Percentiles rank a stretch among this genome's conserved stretches.
Conservation (phyloP, 1,140 invertebrate genomes). For the Zaprionus kolodkinae region DNA sequence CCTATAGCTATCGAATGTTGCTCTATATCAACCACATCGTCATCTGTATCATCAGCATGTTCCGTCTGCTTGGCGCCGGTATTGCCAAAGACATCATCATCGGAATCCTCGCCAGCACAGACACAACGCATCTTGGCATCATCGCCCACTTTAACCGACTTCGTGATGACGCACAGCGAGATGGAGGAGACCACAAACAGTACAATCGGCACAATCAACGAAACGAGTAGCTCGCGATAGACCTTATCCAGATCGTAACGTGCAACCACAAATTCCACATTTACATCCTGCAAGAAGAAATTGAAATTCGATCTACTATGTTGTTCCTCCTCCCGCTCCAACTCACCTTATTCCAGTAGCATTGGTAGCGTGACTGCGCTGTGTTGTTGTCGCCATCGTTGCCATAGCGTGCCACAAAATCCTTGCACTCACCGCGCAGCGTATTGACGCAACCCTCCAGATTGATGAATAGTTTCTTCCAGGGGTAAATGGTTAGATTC, state of each 20-base stretch:
- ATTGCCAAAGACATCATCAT: constrained; percentile 65
- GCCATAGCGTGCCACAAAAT: constrained; percentile 92
- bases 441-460: constrained; percentile 95
- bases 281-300: constrained; percentile 84
- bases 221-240: constrained; percentile 92
- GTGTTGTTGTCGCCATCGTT: constrained; percentile 94
- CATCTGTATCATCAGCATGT: constrained; percentile 69
- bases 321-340: neutral
- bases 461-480: constrained; percentile 92
- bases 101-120: constrained; percentile 85
- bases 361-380: constrained; percentile 94
- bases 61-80: constrained; percentile 39
- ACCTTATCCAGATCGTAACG: constrained; percentile 92
- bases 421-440: constrained; percentile 93
- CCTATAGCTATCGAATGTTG: constrained; percentile 44
- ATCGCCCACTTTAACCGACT: constrained; percentile 87
- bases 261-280: constrained; percentile 84
- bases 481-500: constrained; percentile 92
- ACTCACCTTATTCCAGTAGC: constrained; percentile 88
- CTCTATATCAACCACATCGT: constrained; percentile 69
- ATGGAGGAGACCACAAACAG: constrained; percentile 94
- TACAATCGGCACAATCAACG: constrained; percentile 91
- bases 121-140: constrained; percentile 95
- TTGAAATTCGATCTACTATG: constrained; percentile 16
- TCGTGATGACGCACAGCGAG: constrained; percentile 85